phyloP scores from a whole-genome alignment of 2,888 invertebrate genomes.

The Caenorhabditis macrosperma region DNA sequence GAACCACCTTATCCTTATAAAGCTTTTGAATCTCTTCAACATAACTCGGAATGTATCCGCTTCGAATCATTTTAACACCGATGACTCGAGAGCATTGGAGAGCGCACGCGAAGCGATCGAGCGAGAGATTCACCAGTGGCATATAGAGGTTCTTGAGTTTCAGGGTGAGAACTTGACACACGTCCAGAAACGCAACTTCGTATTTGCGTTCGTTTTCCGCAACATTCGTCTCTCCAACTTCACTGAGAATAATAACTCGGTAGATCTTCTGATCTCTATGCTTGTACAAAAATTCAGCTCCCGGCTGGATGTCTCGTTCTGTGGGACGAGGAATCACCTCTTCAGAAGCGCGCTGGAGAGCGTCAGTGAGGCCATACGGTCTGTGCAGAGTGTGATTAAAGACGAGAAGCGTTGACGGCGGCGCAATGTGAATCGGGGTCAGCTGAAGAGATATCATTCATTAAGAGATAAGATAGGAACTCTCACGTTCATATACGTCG shows the following conservation, averaged over 20 bases:
- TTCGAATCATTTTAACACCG: slow-evolving; percentile 7
- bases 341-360: neutral
- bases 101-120: slow-evolving; percentile 19
- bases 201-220: slow-evolving; percentile 20
- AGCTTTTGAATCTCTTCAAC: neutral
- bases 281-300: slow-evolving; percentile 18
- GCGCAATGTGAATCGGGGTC: slow-evolving; percentile 2
- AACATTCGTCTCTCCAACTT: neutral
- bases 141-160: slow-evolving; percentile 26
- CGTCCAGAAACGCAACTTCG: slow-evolving; percentile 34
- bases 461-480: no score
- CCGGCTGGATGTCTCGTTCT: slow-evolving; percentile 19
- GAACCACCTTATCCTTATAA: neutral
- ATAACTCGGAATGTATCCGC: neutral
- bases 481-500: slow-evolving; percentile 12
- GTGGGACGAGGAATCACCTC: neutral
- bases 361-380: neutral
- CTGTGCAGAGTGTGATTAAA: neutral
- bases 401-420: slow-evolving; percentile 14
- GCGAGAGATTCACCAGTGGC: neutral
- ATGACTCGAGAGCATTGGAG: slow-evolving; percentile 9
- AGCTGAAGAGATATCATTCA: no score
- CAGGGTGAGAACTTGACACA: slow-evolving; percentile 8
- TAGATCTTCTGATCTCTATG: slow-evolving; percentile 17
- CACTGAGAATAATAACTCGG: slow-evolving; percentile 13